Conservation (phyloP, 2,797 vertebrate species). For the Pygocentrus nattereri region DNA sequence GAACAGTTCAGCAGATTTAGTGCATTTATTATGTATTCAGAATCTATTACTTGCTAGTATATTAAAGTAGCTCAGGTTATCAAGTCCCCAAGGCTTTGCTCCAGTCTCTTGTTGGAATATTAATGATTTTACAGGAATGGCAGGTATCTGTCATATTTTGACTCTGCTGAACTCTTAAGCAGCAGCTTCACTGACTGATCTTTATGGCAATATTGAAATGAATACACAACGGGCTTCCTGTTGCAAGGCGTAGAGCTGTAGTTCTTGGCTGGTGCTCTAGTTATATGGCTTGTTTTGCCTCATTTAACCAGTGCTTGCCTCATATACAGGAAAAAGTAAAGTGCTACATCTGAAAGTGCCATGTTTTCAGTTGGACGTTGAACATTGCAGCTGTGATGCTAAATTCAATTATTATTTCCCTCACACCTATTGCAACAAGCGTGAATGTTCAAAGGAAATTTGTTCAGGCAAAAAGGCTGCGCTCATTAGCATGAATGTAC, state of each 20-base stretch:
- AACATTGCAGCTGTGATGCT: neutral
- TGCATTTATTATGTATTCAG: neutral
- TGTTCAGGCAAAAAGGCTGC: neutral
- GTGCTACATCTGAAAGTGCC: neutral
- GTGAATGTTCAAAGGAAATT: neutral
- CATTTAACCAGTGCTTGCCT: too few relatives aligned
- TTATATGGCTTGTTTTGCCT: too few relatives aligned
- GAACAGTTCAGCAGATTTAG: neutral
- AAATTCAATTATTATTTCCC: neutral
- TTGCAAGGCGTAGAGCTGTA: neutral
- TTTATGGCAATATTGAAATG: neutral
- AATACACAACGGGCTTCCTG: neutral
- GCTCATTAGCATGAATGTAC: conserved; percentile 1
- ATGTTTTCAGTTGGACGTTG: neutral
- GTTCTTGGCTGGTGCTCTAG: neutral
- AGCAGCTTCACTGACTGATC: too few relatives aligned
- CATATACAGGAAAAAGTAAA: too few relatives aligned
- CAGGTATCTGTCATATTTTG: neutral
- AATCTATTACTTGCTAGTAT: neutral
- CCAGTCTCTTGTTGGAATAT: neutral
- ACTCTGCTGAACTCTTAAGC: neutral
- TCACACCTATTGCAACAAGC: neutral
- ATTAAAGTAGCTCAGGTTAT: neutral
- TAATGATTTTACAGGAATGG: neutral
- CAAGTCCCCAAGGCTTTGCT: neutral